phyloP scores from a whole-genome alignment of 2,888 invertebrate genomes.

The Ferrisia virgata region DNA sequence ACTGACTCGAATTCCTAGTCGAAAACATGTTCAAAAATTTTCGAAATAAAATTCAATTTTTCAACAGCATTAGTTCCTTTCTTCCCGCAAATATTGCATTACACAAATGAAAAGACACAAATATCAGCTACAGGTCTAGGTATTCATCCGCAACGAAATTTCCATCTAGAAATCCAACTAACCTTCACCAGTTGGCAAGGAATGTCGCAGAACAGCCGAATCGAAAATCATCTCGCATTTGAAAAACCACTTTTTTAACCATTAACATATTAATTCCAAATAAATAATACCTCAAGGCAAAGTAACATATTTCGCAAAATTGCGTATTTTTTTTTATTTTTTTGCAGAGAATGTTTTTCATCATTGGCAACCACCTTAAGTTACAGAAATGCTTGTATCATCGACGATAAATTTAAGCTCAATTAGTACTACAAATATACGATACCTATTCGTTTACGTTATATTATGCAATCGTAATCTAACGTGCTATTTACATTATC shows the following conservation, averaged over 20 bases:
- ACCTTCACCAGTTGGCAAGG: neutral
- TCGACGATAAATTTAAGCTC: neutral
- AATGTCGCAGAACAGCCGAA: neutral
- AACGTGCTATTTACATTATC: neutral
- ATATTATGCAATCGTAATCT: neutral
- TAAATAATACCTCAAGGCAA: neutral
- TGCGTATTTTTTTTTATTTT: neutral
- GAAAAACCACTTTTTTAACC: neutral
- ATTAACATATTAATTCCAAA: constrained; percentile 19
- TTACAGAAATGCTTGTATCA: neutral
- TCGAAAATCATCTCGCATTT: neutral
- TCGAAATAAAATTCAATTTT: no score
- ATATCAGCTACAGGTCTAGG: neutral
- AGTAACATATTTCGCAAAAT: constrained; percentile 4
- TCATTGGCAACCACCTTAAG: neutral
- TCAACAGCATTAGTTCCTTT: no score
- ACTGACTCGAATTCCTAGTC: no score
- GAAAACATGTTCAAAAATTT: no score
- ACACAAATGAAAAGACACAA: neutral
- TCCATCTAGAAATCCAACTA: neutral
- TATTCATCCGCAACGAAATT: neutral
- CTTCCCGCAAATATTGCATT: neutral
- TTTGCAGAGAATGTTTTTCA: neutral
- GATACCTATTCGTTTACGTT: neutral
- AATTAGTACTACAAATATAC: neutral